phyloP scores from a whole-genome alignment of 2,888 invertebrate genomes.

The Dysmachus trigonus region DNA sequence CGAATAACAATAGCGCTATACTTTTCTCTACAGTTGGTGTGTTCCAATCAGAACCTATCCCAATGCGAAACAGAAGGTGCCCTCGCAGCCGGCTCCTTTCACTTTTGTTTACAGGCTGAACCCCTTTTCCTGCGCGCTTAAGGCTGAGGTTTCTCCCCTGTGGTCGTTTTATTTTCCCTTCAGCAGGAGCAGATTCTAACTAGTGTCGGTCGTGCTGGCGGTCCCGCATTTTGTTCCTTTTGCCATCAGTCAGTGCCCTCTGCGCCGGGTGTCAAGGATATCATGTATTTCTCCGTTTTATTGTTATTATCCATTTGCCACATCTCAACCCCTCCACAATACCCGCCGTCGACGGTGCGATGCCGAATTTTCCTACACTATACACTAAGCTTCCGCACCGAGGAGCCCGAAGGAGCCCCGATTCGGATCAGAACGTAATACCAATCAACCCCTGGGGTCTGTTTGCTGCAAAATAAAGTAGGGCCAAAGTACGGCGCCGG shows the following conservation, averaged over 20 bases:
- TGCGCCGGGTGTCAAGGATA: conserved; percentile 19
- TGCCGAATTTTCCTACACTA: background rate
- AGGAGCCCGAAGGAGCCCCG: background rate
- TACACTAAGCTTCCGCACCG: background rate
- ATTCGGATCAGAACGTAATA: background rate
- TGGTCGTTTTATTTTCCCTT: conserved; percentile 17
- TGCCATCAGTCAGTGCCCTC: conserved; percentile 9
- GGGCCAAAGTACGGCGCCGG: conserved; percentile 10
- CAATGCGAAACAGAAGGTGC: conserved; percentile 30
- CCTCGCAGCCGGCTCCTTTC: conserved; percentile 34
- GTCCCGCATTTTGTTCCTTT: conserved; percentile 9
- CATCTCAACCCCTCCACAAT: background rate
- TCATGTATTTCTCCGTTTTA: conserved; percentile 40
- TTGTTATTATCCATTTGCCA: conserved; percentile 38
- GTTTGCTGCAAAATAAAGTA: conserved; percentile 31
- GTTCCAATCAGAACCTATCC: conserved; percentile 30
- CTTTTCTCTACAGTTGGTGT: conserved; percentile 12
- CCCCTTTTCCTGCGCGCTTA: conserved; percentile 7
- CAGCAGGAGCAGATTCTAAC: background rate
- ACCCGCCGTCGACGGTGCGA: background rate
- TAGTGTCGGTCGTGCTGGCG: background rate
- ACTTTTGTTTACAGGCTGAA: conserved; percentile 33
- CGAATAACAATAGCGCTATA: conserved; percentile 1
- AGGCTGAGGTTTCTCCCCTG: conserved; percentile 37
- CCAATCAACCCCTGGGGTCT: conserved; percentile 41